A percentile compares a stretch with the other conserved stretches of the same genome.
Conservation (phyloP, 2,113 vertebrate species). For the Numenius arquata region DNA sequence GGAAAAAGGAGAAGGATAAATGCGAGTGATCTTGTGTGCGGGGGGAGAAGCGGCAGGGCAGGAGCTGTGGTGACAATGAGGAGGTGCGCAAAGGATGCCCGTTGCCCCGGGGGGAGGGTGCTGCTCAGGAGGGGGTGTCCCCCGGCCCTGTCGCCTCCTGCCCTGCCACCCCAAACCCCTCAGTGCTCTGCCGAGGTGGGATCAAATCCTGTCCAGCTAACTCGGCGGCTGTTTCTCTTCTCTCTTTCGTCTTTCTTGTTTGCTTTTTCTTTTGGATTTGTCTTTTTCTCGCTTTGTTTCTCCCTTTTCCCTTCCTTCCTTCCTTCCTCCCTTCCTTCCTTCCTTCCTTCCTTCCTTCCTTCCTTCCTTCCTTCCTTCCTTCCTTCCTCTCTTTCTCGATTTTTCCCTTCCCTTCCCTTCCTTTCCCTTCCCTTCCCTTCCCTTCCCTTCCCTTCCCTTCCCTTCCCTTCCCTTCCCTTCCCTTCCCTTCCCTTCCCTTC, state of each 20-base stretch:
- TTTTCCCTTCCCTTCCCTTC: no score
- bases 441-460: no score
- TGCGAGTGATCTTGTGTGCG: accelerated
- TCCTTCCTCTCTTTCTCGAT: no score
- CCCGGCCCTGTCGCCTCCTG: background rate
- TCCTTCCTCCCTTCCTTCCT: background rate
- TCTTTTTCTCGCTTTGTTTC: background rate
- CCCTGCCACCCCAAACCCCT: background rate
- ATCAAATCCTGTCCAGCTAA: background rate
- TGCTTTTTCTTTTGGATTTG: background rate
- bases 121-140: background rate
- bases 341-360: background rate
- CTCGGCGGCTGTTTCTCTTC: background rate
- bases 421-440: no score
- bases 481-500: no score
- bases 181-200: background rate
- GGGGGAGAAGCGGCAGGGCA: background rate
- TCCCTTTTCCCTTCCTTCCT: no score
- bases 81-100: background rate
- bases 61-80: background rate
- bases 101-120: background rate
- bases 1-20: background rate
- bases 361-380: no score
- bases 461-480: no score
- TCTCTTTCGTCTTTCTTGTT: background rate